These are phyloP conservation scores for Tympanoctomys barrerae DNA, from an alignment of 2,797 vertebrate species.

Conservation along the genomic window DNA sequence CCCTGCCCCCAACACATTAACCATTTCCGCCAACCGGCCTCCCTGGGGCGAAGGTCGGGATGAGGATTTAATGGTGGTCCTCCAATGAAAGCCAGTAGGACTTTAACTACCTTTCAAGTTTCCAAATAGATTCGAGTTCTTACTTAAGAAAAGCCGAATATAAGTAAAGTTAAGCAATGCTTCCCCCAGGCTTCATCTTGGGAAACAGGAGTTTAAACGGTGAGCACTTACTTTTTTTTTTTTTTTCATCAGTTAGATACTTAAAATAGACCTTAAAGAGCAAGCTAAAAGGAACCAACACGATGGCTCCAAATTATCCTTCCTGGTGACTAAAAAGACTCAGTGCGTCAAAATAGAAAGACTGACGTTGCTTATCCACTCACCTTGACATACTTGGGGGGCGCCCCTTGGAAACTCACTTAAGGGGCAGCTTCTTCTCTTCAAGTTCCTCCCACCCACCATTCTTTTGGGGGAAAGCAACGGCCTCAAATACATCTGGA, in stretches of 20 bases:
- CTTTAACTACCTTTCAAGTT: constrained; percentile 36
- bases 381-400: constrained; percentile 64
- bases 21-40: constrained; percentile 14
- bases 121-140: not conserved
- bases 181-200: not conserved
- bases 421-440: not conserved
- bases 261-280: constrained; percentile 72
- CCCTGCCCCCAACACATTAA: constrained; percentile 3
- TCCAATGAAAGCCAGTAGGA: constrained; percentile 18
- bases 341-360: not conserved
- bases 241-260: constrained; percentile 50
- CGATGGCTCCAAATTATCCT: constrained; percentile 46
- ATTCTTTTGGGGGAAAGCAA: not conserved
- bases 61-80: not conserved
- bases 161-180: constrained; percentile 14
- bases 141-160: not conserved
- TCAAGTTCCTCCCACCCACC: not conserved
- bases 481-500: not conserved
- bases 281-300: constrained; percentile 44
- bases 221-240: not conserved
- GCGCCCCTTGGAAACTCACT: not conserved
- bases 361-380: constrained; percentile 45
- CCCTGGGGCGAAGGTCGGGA: not conserved
- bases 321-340: constrained; percentile 56
- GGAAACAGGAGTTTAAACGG: constrained; percentile 49